Evolutionary conservation across 2,113 vertebrate species (phyloP).

Genomic region (Forbesichthys agassizii): DNA sequence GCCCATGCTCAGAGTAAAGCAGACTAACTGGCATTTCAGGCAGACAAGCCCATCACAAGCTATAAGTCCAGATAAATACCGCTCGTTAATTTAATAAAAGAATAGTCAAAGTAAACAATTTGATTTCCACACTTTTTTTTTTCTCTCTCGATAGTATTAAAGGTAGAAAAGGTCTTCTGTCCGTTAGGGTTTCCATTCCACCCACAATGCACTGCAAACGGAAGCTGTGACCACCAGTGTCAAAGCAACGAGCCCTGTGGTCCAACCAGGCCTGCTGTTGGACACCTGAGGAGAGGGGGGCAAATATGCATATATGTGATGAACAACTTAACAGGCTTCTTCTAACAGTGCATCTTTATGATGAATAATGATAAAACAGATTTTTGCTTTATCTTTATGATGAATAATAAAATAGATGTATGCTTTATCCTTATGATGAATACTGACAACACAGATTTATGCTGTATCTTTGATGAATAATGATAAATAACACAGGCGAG

Average conservation of each 20-base stretch:
- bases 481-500: not conserved
- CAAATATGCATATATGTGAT: not conserved
- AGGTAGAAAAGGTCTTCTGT: conserved; percentile 33
- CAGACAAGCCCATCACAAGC: conserved; percentile 1
- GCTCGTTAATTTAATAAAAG: conserved; percentile 55
- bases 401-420: too few species aligned
- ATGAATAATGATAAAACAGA: not conserved
- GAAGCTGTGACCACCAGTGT: conserved; percentile 60
- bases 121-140: not conserved
- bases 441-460: not conserved
- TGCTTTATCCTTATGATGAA: not conserved
- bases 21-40: not conserved
- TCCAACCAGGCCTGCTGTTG: conserved; percentile 48
- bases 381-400: not conserved
- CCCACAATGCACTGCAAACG: conserved; percentile 53
- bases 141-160: too few species aligned
- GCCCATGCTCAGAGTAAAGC: not conserved
- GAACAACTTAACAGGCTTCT: too few species aligned
- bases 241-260: conserved; percentile 50
- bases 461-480: not conserved
- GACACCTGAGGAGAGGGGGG: conserved; percentile 50
- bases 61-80: conserved; percentile 38
- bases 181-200: conserved; percentile 32
- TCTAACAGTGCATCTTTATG: not conserved
- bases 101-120: conserved; percentile 53